Evolutionary conservation across 2,888 invertebrate species (phyloP), one percentile per base, ranked within the genome.

Genomic region (Eustalomyia histrio): DNA sequence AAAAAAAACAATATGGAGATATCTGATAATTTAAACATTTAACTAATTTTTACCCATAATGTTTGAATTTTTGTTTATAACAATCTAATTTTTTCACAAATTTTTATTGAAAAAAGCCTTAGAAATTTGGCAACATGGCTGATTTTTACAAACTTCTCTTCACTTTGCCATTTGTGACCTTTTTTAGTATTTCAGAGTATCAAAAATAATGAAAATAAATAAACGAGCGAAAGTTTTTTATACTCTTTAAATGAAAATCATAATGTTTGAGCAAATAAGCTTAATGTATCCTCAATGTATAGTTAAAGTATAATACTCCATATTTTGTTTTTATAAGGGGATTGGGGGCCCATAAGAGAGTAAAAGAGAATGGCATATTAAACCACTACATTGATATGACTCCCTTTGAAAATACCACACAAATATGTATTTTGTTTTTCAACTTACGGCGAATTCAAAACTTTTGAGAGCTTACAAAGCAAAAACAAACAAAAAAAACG

Each of bases 51-150:
- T 61, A 18, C 35, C 72, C 2, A 76, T 75, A 68, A 80, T 76
- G 76, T 76, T 75, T 64, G 39, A 39, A 43, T 43, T 14, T 43
- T 2, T 43, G 14, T 65, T 60, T 55, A 60, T 72, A 60, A 21
- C 43, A n/a, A 47, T n/a, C 43, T 3, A 47, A 47, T 4, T n/a
- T 47, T n/a, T n/a, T 47, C 14, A 47, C 14, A n/a, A 47, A 47
- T 47, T 5, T 43, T 47, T 10, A 12, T 12, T 39, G 8, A 29
- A 53, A n/a, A 50, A 47, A 24, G 52, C 17, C 3, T 17, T 47
- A 63, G 81, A 78, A 81, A 72, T 47, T 67, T 72, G 81, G 81
- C 81, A 81, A 81, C 81, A 63, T 12, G 0, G 81, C 53, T 69
- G 71, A 55, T 67, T 74, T 74, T 71, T 74, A 71, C 65, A 76